A percentile compares a stretch with the other conserved stretches of the same genome.
These are phyloP conservation scores for Dryobates pubescens DNA, from an alignment of 2,797 vertebrate species.

Conservation along the genomic window DNA sequence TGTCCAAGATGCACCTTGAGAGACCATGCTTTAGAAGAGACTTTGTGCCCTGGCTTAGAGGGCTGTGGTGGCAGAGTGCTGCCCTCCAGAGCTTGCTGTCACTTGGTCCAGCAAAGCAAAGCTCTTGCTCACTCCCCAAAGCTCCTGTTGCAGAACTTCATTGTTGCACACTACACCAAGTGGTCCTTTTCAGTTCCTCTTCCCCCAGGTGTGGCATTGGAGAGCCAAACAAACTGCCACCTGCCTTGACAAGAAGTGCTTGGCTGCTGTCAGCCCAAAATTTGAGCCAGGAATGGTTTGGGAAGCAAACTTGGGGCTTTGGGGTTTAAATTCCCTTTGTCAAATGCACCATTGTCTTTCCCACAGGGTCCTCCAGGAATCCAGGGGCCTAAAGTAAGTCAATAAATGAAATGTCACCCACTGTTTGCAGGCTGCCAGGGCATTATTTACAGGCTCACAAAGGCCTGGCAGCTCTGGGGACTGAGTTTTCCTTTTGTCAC, in stretches of 20 bases:
- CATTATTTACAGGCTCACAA: constrained; percentile 34
- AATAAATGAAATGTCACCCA: constrained; percentile 37
- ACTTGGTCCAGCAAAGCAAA: not conserved
- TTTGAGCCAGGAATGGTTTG: not conserved
- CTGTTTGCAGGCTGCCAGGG: constrained; percentile 22
- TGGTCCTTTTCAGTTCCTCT: not conserved
- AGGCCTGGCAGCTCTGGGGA: constrained; percentile 29
- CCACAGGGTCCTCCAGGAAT: constrained; percentile 80
- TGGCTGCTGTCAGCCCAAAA: not conserved
- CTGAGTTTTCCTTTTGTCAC: not conserved
- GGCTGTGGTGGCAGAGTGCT: not conserved
- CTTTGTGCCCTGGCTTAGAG: not conserved
- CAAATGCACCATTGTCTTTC: constrained; percentile 38
- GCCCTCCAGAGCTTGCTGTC: not conserved
- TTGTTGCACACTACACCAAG: not conserved
- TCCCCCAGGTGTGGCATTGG: not conserved
- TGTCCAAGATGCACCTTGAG: not conserved
- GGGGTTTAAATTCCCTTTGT: not conserved
- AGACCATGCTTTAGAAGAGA: not conserved
- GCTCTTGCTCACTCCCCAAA: not conserved
- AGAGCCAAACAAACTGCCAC: constrained; percentile 3
- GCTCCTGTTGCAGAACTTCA: not conserved
- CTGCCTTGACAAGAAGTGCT: not conserved
- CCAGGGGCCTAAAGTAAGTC: constrained; percentile 81
- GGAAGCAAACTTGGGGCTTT: not conserved